phyloP scores from a whole-genome alignment of 2,113 vertebrate genomes.

The Phasianus colchicus region DNA sequence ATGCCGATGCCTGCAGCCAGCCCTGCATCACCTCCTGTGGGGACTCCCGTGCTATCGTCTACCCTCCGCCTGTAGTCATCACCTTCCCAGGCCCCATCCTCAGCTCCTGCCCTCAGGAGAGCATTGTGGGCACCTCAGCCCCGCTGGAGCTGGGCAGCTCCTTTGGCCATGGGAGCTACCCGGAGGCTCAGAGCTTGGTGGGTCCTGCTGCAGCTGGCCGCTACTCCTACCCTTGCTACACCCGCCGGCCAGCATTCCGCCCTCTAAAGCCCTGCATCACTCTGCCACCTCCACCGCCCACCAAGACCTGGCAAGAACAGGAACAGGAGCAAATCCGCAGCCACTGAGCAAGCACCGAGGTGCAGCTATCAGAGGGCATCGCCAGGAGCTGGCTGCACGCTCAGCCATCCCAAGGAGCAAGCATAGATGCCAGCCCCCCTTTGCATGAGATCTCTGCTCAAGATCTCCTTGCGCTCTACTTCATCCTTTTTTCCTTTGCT shows the following conservation, averaged over 20 bases:
- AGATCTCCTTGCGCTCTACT: not conserved
- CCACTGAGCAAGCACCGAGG: fast-evolving
- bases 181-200: not conserved
- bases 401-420: not conserved
- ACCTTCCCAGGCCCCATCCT: slow-evolving; percentile 52
- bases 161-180: not conserved
- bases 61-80: not conserved
- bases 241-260: not conserved
- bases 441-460: not conserved
- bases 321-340: fast-evolving
- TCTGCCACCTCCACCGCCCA: not conserved
- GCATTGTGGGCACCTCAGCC: not conserved
- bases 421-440: no score
- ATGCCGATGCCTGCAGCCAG: not conserved
- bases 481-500: not conserved
- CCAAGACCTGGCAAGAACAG: not conserved
- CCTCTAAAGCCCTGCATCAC: not conserved
- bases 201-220: fast-evolving
- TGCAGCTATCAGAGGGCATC: not conserved
- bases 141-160: not conserved
- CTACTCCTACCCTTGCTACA: not conserved
- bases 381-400: fast-evolving
- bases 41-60: not conserved
- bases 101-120: slow-evolving; percentile 51
- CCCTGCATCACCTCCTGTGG: slow-evolving; percentile 14